A percentile compares a stretch with the other conserved stretches of the same genome.
phyloP scores from a whole-genome alignment of 2,888 invertebrate genomes.

The Caenorhabditis panamensis region DNA sequence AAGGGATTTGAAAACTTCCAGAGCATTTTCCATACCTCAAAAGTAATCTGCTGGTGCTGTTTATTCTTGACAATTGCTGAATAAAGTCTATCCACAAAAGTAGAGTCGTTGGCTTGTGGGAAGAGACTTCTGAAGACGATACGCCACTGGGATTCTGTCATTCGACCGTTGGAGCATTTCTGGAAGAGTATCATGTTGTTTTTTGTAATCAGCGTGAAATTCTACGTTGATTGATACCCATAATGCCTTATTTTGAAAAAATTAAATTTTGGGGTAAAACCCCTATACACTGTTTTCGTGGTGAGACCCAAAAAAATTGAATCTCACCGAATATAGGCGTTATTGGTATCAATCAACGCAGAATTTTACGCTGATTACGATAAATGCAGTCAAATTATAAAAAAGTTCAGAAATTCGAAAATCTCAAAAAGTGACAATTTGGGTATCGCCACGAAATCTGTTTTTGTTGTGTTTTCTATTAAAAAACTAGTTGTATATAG shows the following conservation, averaged over 20 bases:
- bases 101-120: conserved; percentile 74
- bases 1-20: conserved; percentile 74
- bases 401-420: not conserved
- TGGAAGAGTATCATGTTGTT: no score
- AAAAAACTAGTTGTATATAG: no score
- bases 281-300: no score
- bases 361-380: no score
- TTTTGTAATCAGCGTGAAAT: not conserved
- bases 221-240: not conserved
- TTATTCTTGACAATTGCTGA: conserved; percentile 71
- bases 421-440: no score
- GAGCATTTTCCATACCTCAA: conserved; percentile 52
- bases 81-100: conserved; percentile 75
- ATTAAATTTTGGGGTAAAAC: not conserved
- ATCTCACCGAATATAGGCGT: no score
- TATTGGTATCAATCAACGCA: no score
- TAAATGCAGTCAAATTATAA: no score
- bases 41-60: conserved; percentile 71
- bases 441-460: no score
- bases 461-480: no score
- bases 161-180: conserved; percentile 76
- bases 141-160: conserved; percentile 74
- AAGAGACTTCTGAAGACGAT: conserved; percentile 75
- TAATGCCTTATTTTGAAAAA: not conserved
- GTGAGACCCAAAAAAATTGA: no score